These are phyloP conservation scores for Lutjanus erythropterus DNA, from an alignment of 2,113 vertebrate species.

Conservation along the genomic window DNA sequence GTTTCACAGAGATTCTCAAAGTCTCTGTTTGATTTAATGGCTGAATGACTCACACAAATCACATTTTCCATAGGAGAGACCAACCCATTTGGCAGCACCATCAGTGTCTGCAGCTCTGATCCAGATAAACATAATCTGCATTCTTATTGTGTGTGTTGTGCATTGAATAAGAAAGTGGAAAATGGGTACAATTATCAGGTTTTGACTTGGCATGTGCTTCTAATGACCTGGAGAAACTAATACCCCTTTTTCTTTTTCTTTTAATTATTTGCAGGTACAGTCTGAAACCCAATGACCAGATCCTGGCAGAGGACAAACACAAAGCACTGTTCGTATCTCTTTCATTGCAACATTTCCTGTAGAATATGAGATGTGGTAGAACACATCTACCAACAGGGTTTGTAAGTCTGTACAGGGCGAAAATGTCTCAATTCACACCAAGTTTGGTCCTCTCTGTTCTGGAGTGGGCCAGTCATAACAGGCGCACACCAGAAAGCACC, in stretches of 20 bases:
- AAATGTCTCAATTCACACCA: background rate
- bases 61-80: background rate
- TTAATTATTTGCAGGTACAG: constrained; percentile 87
- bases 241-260: background rate
- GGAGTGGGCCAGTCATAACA: constrained; percentile 67
- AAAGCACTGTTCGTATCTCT: constrained; percentile 92
- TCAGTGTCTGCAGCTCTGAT: background rate
- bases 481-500: constrained; percentile 51
- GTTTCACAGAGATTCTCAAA: background rate
- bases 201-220: background rate
- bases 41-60: background rate
- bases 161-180: background rate
- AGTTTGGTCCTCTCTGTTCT: constrained; percentile 42
- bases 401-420: background rate
- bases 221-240: background rate
- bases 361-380: background rate
- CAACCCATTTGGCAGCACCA: background rate
- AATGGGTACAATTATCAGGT: too few relatives aligned
- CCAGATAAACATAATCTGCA: background rate
- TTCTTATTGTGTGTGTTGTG: background rate
- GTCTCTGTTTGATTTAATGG: background rate
- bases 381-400: background rate
- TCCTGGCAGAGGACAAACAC: constrained; percentile 97
- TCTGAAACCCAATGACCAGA: constrained; percentile 97
- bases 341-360: constrained; percentile 10